Percentiles rank a stretch among this genome's conserved stretches.
Evolutionary conservation across 1,140 invertebrate species (phyloP).

Genomic region (Berghia stephanieae): DNA sequence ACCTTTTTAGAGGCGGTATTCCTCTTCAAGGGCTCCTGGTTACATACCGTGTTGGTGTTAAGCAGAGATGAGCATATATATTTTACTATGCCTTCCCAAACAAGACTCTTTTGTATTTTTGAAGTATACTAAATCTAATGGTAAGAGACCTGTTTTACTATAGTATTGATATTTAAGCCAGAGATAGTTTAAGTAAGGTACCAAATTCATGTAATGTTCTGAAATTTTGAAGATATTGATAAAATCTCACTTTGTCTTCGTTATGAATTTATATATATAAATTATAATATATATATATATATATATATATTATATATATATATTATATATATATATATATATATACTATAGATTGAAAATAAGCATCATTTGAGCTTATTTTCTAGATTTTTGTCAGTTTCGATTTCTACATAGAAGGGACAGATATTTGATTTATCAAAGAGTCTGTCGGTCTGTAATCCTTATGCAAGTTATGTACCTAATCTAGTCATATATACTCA

Average conservation of each 20-base stretch:
- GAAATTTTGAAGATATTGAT: neutral
- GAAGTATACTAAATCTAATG: slow-evolving; percentile 10
- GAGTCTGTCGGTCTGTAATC: too few species aligned
- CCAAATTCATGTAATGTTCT: neutral
- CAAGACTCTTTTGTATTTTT: neutral
- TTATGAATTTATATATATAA: neutral
- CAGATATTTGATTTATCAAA: too few species aligned
- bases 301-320: neutral
- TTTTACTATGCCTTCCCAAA: slow-evolving; percentile 26
- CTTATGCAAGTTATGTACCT: slow-evolving; percentile 28
- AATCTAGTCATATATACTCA: slow-evolving; percentile 61
- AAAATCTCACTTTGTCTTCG: neutral
- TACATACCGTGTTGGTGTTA: too few species aligned
- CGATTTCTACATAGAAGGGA: too few species aligned
- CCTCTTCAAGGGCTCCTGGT: slow-evolving; percentile 23
- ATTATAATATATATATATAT: neutral
- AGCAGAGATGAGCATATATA: slow-evolving; percentile 5
- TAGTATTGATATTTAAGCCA: slow-evolving; percentile 34
- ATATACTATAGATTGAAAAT: neutral
- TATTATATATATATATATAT: slow-evolving; percentile 19
- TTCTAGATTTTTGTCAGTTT: too few species aligned
- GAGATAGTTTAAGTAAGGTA: slow-evolving; percentile 26
- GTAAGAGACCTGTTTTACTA: slow-evolving; percentile 31
- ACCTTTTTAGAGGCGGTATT: slow-evolving; percentile 16
- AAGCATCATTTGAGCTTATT: neutral